phyloP scores from a whole-genome alignment of 2,797 vertebrate species.

The Amblyraja radiata region DNA sequence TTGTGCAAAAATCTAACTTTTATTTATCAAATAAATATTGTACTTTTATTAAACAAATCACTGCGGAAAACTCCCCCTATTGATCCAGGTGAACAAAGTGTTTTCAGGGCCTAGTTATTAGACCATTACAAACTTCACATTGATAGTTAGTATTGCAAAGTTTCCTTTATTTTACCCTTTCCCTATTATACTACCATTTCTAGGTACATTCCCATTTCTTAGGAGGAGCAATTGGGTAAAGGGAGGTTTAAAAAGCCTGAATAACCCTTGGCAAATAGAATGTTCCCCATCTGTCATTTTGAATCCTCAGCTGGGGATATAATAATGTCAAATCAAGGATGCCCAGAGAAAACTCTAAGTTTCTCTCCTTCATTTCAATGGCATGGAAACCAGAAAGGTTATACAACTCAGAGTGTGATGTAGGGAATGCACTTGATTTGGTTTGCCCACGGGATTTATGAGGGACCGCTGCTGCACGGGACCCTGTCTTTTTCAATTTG shows the following conservation, averaged over 20 bases:
- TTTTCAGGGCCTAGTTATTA: not conserved
- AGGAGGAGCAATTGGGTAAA: not conserved
- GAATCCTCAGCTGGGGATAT: not conserved
- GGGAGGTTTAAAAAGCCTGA: not conserved
- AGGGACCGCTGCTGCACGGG: too few species aligned
- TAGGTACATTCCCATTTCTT: not conserved
- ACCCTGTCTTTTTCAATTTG: too few species aligned
- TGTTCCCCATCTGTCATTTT: not conserved
- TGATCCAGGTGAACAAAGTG: not conserved
- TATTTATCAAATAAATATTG: not conserved
- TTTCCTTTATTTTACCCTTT: not conserved
- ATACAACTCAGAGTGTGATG: not conserved
- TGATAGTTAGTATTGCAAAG: not conserved
- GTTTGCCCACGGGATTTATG: too few species aligned
- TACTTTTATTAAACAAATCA: not conserved
- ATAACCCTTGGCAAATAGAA: not conserved
- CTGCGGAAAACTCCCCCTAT: not conserved
- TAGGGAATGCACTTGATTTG: too few species aligned
- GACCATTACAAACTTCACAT: not conserved
- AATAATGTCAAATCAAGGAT: not conserved
- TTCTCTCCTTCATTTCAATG: not conserved
- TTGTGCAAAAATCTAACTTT: not conserved
- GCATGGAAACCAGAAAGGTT: not conserved
- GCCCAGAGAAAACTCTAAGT: not conserved
- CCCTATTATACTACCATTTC: not conserved